A percentile compares a stretch with the other conserved stretches of the same genome.
phyloP scores from a whole-genome alignment of 1,140 invertebrate genomes.

The Notospermus geniculatus region DNA sequence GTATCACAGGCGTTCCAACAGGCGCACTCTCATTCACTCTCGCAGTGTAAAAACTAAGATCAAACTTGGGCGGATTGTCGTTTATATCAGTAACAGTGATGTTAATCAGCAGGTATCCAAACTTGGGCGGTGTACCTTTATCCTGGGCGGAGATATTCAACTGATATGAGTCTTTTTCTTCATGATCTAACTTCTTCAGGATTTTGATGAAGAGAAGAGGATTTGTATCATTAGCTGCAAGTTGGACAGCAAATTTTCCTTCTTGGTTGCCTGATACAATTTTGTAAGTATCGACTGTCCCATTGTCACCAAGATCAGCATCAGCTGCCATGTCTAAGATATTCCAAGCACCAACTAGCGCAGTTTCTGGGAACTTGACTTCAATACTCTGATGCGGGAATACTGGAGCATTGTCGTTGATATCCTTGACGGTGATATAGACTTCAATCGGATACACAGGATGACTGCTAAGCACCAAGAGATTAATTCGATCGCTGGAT shows the following conservation, averaged over 20 bases:
- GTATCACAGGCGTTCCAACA: slow-evolving; percentile 33
- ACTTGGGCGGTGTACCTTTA: slow-evolving; percentile 68
- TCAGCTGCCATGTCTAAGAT: slow-evolving; percentile 80
- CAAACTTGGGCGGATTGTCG: slow-evolving; percentile 94
- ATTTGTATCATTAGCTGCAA: slow-evolving; percentile 73
- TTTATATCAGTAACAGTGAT: slow-evolving; percentile 91
- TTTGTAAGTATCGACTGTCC: slow-evolving; percentile 80
- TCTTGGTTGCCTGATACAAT: slow-evolving; percentile 84
- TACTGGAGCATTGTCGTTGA: slow-evolving; percentile 91
- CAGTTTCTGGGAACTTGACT: slow-evolving; percentile 63
- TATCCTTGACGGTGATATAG: slow-evolving; percentile 64
- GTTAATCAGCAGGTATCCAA: slow-evolving; percentile 71
- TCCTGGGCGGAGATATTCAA: slow-evolving; percentile 79
- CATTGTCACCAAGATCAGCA: slow-evolving; percentile 81
- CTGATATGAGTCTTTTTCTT: slow-evolving; percentile 72
- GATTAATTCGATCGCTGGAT: slow-evolving; percentile 10
- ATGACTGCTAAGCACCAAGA: slow-evolving; percentile 15
- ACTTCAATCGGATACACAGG: slow-evolving; percentile 37
- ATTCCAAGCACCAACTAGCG: slow-evolving; percentile 67
- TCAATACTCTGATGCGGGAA: slow-evolving; percentile 64
- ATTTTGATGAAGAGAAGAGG: slow-evolving; percentile 32
- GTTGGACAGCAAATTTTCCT: slow-evolving; percentile 79
- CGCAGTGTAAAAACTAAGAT: slow-evolving; percentile 65
- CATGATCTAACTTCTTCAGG: slow-evolving; percentile 82
- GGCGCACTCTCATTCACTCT: slow-evolving; percentile 36